Evolutionary conservation across 2,888 invertebrate species (phyloP).

Genomic region (Flexamia atlantica): DNA sequence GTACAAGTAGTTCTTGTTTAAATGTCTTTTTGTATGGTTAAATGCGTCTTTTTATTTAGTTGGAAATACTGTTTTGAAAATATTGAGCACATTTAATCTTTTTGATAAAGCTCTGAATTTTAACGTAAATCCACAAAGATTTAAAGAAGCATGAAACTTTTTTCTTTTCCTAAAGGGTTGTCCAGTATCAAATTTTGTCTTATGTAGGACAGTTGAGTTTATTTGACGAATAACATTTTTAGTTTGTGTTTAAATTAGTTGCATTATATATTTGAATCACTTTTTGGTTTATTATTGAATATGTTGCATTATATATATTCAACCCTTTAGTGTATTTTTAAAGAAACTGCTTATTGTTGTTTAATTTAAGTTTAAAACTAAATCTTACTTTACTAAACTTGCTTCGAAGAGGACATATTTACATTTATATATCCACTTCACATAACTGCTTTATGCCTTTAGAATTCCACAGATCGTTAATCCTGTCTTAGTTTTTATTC

Average conservation of each 20-base stretch:
- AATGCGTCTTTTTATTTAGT: conserved; percentile 1
- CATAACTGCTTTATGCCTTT: conserved; percentile 33
- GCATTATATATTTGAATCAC: background rate
- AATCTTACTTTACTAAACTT: conserved; percentile 46
- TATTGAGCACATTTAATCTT: background rate
- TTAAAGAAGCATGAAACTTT: background rate
- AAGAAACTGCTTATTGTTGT: conserved; percentile 50
- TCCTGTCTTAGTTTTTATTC: background rate
- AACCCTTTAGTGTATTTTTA: conserved; percentile 38
- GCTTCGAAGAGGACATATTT: conserved; percentile 55
- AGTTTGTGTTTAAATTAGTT: conserved; percentile 1
- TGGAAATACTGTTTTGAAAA: background rate
- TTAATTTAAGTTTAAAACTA: conserved; percentile 51
- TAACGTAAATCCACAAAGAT: background rate
- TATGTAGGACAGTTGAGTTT: background rate
- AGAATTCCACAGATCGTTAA: conserved; percentile 47
- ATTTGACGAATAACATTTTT: conserved; percentile 11
- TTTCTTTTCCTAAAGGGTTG: conserved; percentile 19
- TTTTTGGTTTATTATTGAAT: background rate
- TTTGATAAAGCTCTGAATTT: conserved; percentile 6
- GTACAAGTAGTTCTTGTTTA: conserved; percentile 48
- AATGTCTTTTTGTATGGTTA: conserved; percentile 22
- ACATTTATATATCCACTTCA: conserved; percentile 55
- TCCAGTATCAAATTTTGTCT: background rate
- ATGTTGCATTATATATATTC: background rate